Base-by-base conservation (phyloP, 1,140 invertebrate genomes). In the Leucophenga varia region DNA sequence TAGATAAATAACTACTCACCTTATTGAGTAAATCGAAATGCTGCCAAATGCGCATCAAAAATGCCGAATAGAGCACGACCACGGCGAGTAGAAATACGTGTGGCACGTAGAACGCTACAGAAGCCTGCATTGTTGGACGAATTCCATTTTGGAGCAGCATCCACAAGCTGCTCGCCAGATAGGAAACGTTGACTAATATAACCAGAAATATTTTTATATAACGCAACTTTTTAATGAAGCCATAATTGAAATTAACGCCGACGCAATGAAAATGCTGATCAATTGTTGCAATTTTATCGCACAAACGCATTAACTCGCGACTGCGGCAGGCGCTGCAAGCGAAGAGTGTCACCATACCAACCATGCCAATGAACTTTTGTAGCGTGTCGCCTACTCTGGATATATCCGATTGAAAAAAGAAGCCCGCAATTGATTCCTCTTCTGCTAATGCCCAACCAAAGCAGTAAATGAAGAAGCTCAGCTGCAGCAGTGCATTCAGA, bases 401-500 rank as follows among this genome's bases (percentile, higher is more conserved):
- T 16, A 74, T 74, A 9, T 70, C 44, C 13, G 72, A 68, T 18
- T 71, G 61, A 25, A 74, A 74, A 31, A 74, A 74, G 30, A 61
- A 74, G 2, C 60, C 60, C 22, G 72, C 71, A 46, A 74, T 74
- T 10, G 71, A 70, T 36, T 73, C 59, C 22, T 71, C 54, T 10
- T 69, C 30, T 6, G 69, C 40, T 14, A 73, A 54, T 0, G 71
- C 61, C 10, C 40, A 42, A 7, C 71, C 19, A 18, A 73, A 74
- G 32, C 70, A 73, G 39, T 64, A 71, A 25, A 64, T 57, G 30
- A 74, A 73, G 43, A 73, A 71, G 14, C 54, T 57, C 14, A 71
- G 18, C 50, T 74, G 71, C 0, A 74, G 34, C 2, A 69, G 13
- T 9, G 61, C 58, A 55, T 65, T 73, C 8, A 65, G 16, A 41